Evolutionary conservation across 2,113 vertebrate species (phyloP).

Genomic region (Atractosteus spatula): DNA sequence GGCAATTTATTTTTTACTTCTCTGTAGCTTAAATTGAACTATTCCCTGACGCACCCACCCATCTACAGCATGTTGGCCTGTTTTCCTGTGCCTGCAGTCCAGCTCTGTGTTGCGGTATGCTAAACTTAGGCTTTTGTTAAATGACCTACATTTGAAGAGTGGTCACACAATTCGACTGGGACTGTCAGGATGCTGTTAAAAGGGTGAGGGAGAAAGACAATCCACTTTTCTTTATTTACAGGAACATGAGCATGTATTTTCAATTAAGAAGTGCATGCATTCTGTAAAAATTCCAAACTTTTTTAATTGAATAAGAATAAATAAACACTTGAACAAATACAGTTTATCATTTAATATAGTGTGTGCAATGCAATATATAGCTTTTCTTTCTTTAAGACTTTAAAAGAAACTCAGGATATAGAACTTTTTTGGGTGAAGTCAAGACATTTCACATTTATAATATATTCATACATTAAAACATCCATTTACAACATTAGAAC

Average conservation of each 20-base stretch:
- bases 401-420: slow-evolving; percentile 58
- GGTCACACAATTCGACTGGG: background rate
- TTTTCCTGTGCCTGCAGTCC: slow-evolving; percentile 26
- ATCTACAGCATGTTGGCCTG: no score
- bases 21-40: no score
- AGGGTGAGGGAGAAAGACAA: no score
- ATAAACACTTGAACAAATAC: background rate
- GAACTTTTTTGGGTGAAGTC: slow-evolving; percentile 40
- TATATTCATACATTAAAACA: slow-evolving; percentile 48
- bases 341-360: slow-evolving; percentile 44
- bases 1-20: no score
- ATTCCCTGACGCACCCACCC: no score
- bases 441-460: slow-evolving; percentile 32
- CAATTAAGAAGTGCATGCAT: no score
- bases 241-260: no score
- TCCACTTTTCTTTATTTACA: no score
- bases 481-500: slow-evolving; percentile 32
- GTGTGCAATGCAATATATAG: slow-evolving; percentile 37
- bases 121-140: slow-evolving; percentile 18
- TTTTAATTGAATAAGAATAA: no score
- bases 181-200: no score
- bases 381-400: slow-evolving; percentile 36
- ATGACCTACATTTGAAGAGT: slow-evolving; percentile 43
- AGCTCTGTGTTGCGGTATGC: slow-evolving; percentile 8
- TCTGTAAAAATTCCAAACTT: no score